These are phyloP conservation scores for Lutjanus campechanus DNA, from an alignment of 2,797 vertebrate species.

Conservation along the genomic window DNA sequence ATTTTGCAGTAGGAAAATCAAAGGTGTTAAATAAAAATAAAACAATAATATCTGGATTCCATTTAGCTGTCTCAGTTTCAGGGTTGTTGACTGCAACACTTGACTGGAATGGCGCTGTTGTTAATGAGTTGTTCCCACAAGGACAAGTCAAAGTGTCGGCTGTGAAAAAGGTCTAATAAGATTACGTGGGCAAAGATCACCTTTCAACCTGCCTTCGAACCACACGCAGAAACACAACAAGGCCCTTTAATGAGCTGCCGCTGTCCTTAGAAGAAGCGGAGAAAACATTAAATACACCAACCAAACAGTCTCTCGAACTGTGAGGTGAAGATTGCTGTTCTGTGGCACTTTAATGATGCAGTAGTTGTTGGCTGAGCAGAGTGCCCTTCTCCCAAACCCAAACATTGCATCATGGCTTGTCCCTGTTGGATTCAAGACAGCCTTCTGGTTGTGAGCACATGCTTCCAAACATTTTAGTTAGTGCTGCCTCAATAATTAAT, in stretches of 20 bases:
- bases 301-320: slow-evolving; percentile 3
- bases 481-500: slow-evolving; percentile 63
- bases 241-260: slow-evolving; percentile 20
- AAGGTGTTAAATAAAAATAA: not conserved
- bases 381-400: slow-evolving; percentile 39
- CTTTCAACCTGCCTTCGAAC: slow-evolving; percentile 4
- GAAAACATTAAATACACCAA: slow-evolving; percentile 8
- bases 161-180: slow-evolving; percentile 10
- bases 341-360: slow-evolving; percentile 47
- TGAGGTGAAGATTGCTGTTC: slow-evolving; percentile 10
- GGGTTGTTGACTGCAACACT: not conserved
- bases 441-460: slow-evolving; percentile 29
- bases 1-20: not conserved
- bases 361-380: slow-evolving; percentile 17
- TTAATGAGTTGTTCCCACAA: slow-evolving; percentile 4
- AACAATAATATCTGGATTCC: not conserved
- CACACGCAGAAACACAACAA: not conserved
- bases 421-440: slow-evolving; percentile 28
- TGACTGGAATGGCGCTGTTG: not conserved
- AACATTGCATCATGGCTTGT: slow-evolving; percentile 46
- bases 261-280: slow-evolving; percentile 11
- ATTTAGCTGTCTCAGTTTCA: slow-evolving; percentile 15
- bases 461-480: slow-evolving; percentile 51
- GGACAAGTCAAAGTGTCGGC: slow-evolving; percentile 33
- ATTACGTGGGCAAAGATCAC: not conserved